phyloP scores from a whole-genome alignment of 2,888 invertebrate genomes.

The Mythimna loreyi region DNA sequence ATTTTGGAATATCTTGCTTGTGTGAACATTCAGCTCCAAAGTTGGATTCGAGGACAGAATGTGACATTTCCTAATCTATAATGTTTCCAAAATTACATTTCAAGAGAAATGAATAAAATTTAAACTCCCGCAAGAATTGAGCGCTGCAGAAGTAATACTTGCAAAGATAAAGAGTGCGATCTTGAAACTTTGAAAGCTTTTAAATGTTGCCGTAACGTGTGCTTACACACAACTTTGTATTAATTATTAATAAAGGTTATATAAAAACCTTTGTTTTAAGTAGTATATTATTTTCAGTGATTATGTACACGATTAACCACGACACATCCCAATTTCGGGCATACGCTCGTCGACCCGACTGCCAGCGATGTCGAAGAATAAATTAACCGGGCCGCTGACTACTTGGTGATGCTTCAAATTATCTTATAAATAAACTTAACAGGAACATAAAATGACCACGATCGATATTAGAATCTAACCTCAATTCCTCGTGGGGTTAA shows the following conservation, averaged over 20 bases:
- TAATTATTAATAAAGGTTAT: neutral
- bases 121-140: neutral
- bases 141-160: neutral
- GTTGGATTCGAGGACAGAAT: neutral
- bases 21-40: no score
- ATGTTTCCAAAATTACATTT: neutral
- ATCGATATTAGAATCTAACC: constrained; percentile 31
- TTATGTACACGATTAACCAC: constrained; percentile 34
- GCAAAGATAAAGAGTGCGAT: no score
- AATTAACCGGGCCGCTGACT: constrained; percentile 60
- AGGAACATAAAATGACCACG: constrained; percentile 36
- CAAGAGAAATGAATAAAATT: neutral
- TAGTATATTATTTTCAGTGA: constrained; percentile 26
- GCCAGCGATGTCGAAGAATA: constrained; percentile 41
- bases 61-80: neutral
- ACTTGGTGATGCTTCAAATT: constrained; percentile 59
- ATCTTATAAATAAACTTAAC: constrained; percentile 57
- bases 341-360: constrained; percentile 46
- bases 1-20: no score
- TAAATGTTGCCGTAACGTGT: neutral
- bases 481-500: no score
- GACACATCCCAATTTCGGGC: constrained; percentile 47
- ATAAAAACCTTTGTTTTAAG: neutral
- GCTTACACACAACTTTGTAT: neutral
- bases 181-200: neutral